Evolutionary conservation across 2,888 invertebrate genomes (phyloP).

Genomic region (Gymnocheta viridis): DNA sequence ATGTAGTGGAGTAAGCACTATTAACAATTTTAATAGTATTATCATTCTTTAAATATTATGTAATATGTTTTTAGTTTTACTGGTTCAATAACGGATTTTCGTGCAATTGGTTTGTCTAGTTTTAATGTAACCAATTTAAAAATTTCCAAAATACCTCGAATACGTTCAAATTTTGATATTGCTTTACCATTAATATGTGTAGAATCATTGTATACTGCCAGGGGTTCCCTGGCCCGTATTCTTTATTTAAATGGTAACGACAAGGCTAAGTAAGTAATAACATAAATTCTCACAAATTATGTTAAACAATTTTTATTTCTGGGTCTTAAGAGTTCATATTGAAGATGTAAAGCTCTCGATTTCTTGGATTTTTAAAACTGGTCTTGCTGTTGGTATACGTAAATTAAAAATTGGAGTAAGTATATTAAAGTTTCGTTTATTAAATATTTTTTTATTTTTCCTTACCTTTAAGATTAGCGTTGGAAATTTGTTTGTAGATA

Average conservation of each 20-base stretch:
- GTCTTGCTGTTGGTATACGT: conserved; percentile 72
- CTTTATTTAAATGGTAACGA: conserved; percentile 78
- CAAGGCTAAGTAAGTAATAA: conserved; percentile 75
- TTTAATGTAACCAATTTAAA: conserved; percentile 72
- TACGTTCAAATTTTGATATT: conserved; percentile 73
- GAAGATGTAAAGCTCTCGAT: conserved; percentile 72
- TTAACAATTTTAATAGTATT: background rate
- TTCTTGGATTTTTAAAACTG: conserved; percentile 73
- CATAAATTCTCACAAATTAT: background rate
- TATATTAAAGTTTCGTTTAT: background rate
- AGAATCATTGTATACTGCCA: conserved; percentile 76
- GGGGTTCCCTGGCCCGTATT: conserved; percentile 77
- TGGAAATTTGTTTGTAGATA: conserved; percentile 74
- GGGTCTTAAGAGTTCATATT: conserved; percentile 71
- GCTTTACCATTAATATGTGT: conserved; percentile 75
- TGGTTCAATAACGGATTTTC: conserved; percentile 74
- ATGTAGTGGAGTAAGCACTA: conserved; percentile 74
- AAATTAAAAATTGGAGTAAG: conserved; percentile 74
- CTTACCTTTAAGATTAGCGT: conserved; percentile 69
- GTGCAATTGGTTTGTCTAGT: conserved; percentile 75
- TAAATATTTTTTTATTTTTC: conserved; percentile 12
- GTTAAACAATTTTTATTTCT: background rate
- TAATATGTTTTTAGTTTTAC: conserved; percentile 72
- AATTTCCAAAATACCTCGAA: conserved; percentile 69
- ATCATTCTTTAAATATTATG: background rate